A percentile compares a stretch with the other conserved stretches of the same genome.
Conservation (phyloP, 2,888 invertebrate genomes). For the Hydroisotoma schaefferi region DNA sequence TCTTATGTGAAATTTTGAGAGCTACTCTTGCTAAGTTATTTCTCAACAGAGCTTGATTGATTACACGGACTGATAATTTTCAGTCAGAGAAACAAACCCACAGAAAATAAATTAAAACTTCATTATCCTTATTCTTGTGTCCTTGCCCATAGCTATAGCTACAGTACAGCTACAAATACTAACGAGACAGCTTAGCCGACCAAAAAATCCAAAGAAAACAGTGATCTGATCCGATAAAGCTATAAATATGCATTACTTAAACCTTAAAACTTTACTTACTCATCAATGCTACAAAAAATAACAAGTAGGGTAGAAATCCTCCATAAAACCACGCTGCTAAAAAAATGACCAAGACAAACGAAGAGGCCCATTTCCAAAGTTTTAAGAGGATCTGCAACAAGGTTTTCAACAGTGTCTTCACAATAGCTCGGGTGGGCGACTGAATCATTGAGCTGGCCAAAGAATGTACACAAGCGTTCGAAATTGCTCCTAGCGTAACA, state of each 20-base stretch:
- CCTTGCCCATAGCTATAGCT: too few species aligned
- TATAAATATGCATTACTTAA: neutral
- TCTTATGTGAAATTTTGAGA: too few species aligned
- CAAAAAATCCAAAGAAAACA: too few species aligned
- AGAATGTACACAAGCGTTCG: neutral
- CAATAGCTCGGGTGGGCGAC: conserved; percentile 1
- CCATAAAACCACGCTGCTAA: conserved; percentile 47
- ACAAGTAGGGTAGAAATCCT: conserved; percentile 42
- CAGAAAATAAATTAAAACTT: too few species aligned
- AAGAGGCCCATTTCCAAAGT: conserved; percentile 46
- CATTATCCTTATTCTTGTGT: too few species aligned
- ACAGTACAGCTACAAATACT: too few species aligned
- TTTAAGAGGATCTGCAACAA: conserved; percentile 41
- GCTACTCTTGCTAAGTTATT: too few species aligned
- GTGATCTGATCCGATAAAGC: too few species aligned
- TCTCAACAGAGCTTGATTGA: too few species aligned
- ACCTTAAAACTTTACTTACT: conserved; percentile 36
- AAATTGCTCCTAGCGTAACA: neutral
- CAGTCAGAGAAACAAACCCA: too few species aligned
- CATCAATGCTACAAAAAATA: conserved; percentile 37
- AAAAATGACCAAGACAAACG: conserved; percentile 42
- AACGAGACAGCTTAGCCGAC: too few species aligned
- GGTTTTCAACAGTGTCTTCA: conserved; percentile 37
- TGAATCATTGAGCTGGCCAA: conserved; percentile 6
- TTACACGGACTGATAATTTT: too few species aligned